A percentile compares a stretch with the other conserved stretches of the same genome.
phyloP scores from a whole-genome alignment of 1,140 invertebrate genomes.

The Formica selysi region DNA sequence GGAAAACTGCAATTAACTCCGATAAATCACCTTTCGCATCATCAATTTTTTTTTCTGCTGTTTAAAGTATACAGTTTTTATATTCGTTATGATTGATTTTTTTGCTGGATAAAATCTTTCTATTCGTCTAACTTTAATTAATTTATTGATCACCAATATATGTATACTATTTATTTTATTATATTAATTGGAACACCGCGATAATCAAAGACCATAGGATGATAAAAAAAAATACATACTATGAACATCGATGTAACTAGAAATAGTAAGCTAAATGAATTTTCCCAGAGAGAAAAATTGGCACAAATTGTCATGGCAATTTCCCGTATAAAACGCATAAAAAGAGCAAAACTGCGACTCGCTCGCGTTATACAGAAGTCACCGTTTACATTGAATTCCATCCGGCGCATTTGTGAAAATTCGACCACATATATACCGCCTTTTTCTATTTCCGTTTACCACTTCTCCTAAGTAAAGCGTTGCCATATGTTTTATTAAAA shows the following conservation, averaged over 20 bases:
- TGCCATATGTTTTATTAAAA: not conserved
- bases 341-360: constrained; percentile 26
- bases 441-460: constrained; percentile 1
- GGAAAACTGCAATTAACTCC: constrained; percentile 33
- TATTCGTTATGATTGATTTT: not conserved
- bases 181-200: not conserved
- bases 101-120: not conserved
- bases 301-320: constrained; percentile 7
- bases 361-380: not conserved
- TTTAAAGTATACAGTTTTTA: not conserved
- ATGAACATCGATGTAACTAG: constrained; percentile 1
- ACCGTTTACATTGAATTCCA: constrained; percentile 22
- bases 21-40: not conserved
- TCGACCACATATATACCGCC: not conserved
- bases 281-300: not conserved
- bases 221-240: constrained; percentile 21
- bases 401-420: constrained; percentile 18
- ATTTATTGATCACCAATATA: not conserved
- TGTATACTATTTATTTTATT: not conserved
- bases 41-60: not conserved
- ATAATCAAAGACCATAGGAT: not conserved
- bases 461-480: not conserved
- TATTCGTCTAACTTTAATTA: not conserved
- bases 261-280: constrained; percentile 28
- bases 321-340: constrained; percentile 29